These are phyloP conservation scores for Propithecus coquereli DNA, from an alignment of 2,113 vertebrate genomes.

Conservation along the genomic window DNA sequence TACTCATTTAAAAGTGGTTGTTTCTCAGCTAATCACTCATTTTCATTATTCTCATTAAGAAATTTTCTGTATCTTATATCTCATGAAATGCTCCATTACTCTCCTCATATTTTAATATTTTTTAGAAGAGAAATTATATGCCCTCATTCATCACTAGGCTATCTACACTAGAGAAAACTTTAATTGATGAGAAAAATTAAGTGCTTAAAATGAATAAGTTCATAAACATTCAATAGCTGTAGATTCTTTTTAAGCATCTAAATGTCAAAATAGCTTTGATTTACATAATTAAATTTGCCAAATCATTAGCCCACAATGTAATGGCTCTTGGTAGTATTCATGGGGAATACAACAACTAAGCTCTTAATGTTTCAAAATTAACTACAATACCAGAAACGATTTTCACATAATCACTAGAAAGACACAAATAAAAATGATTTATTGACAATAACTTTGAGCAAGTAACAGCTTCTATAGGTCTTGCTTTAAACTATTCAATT, in stretches of 20 bases:
- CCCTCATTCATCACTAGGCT: conserved; percentile 28
- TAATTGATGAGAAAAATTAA: conserved; percentile 64
- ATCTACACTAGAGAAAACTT: conserved; percentile 41
- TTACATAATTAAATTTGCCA: conserved; percentile 68
- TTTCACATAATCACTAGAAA: conserved; percentile 52
- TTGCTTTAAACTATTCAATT: conserved; percentile 46
- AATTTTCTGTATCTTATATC: conserved; percentile 16
- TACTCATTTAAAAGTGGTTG: not conserved
- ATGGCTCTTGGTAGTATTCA: conserved; percentile 38
- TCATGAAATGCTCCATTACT: conserved; percentile 21
- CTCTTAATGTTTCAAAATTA: conserved; percentile 60
- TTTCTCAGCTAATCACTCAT: not conserved
- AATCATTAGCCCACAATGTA: conserved; percentile 60
- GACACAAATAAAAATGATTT: conserved; percentile 63
- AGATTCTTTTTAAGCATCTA: conserved; percentile 28
- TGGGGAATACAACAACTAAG: conserved; percentile 31
- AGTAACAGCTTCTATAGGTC: conserved; percentile 3
- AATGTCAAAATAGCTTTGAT: conserved; percentile 68
- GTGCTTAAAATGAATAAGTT: conserved; percentile 33
- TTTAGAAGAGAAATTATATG: conserved; percentile 22
- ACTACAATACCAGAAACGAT: conserved; percentile 26
- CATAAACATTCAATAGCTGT: conserved; percentile 43
- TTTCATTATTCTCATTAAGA: conserved; percentile 41
- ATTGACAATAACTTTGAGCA: conserved; percentile 29
- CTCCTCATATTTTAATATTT: not conserved